Evolutionary conservation across 2,113 vertebrate species (phyloP), one percentile per base, ranked within the genome.

Genomic region (Osmerus mordax): DNA sequence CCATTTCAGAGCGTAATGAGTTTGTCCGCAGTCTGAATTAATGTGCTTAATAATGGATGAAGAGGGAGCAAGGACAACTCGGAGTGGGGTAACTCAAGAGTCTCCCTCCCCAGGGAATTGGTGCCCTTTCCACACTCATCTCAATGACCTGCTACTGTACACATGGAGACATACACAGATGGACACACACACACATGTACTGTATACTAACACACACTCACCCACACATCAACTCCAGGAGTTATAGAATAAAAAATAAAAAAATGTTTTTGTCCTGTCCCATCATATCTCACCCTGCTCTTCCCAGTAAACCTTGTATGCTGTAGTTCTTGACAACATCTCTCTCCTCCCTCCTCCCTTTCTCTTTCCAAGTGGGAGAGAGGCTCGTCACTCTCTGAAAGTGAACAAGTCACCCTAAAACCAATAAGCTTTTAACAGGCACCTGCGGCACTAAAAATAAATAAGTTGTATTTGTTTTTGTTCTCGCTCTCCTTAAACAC

Each of bases 41-140:
- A 89, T 67, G 81, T 72, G 77, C 83, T 94, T 88, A 93, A 92
- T 92, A 93, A 93, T 92, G 90, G 86, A 92, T 89, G 90, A 92
- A 76, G 87, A 84, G 59, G 86, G 82, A 75, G 82, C 86, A 80
- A 90, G 87, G 87, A 91, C 83, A 81, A 87, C 89, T 87, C 79
- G 83, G 91, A 87, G 74, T 74, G 0, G 80, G 75, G 87, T 88
- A 71, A 87, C 85, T 87, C 86, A 89, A 90, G 86, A 89, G 85
- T 63, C n/a, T 65, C 59, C 51, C n/a, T 21, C 32, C 69, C 68
- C 18, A 41, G 19, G 55, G 54, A n/a, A 67, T 15, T 13, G 65
- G 4, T 67, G 65, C 70, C 15, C 64, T 41, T 47, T n/a, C 7
- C 58, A 52, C 47, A 53, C 16, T 16, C 67, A 69, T 55, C 21